Percentiles rank a stretch among this genome's conserved stretches.
phyloP scores from a whole-genome alignment of 2,888 invertebrate species.

The Arrhopalites spinosus region DNA sequence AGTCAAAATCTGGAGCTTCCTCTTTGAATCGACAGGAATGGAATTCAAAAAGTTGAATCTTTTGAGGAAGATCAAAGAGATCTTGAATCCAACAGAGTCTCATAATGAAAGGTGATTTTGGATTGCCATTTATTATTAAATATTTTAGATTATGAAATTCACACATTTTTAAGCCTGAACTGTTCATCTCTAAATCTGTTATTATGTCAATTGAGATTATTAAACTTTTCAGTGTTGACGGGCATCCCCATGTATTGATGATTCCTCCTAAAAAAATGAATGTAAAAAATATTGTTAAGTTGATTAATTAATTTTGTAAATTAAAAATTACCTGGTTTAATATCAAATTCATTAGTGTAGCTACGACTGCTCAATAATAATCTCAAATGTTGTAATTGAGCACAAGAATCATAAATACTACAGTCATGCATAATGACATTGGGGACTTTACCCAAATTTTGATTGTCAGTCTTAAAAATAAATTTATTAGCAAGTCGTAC shows the following conservation, averaged over 20 bases:
- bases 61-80: not conserved
- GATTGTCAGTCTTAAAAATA: not conserved
- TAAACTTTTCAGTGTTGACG: not conserved
- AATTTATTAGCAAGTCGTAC: slow-evolving; percentile 1
- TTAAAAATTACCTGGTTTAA: not conserved
- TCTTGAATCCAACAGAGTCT: not conserved
- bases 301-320: no score
- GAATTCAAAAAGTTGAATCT: not conserved
- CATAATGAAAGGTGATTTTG: not conserved
- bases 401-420: not conserved
- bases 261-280: not conserved
- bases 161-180: not conserved
- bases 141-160: not conserved
- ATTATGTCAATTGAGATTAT: not conserved
- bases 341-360: not conserved
- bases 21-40: not conserved
- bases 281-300: no score
- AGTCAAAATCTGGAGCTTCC: not conserved
- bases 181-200: not conserved
- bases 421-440: slow-evolving; percentile 5
- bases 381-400: not conserved
- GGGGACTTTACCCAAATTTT: not conserved
- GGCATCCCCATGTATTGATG: not conserved
- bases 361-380: not conserved
- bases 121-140: not conserved